Evolutionary conservation across 2,113 vertebrate genomes (phyloP).

Genomic region (Sporophila hypoxantha): DNA sequence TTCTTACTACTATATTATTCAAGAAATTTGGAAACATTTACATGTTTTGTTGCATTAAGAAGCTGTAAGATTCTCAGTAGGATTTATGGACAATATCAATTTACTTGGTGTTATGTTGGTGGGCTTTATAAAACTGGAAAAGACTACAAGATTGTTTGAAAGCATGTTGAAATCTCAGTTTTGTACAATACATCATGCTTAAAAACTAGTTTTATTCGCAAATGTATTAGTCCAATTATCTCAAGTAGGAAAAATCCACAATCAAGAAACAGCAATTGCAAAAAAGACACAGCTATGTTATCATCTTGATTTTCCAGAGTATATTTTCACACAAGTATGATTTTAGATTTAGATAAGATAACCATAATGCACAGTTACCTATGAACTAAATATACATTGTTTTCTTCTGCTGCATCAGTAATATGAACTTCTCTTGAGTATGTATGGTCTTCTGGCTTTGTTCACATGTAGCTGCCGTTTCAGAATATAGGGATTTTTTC

Average conservation of each 20-base stretch:
- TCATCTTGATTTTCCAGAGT: slow-evolving; percentile 45
- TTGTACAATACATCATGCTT: slow-evolving; percentile 68
- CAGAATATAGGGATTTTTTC: slow-evolving; percentile 94
- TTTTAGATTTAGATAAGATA: slow-evolving; percentile 63
- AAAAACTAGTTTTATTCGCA: slow-evolving; percentile 75
- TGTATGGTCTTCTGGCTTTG: slow-evolving; percentile 93
- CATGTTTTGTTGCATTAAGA: neutral
- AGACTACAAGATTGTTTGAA: neutral
- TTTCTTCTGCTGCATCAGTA: slow-evolving; percentile 76
- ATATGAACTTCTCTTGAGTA: slow-evolving; percentile 84
- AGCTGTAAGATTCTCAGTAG: neutral
- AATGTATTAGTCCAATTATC: slow-evolving; percentile 74
- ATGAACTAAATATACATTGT: slow-evolving; percentile 67
- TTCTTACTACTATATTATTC: neutral
- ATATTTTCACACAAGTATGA: slow-evolving; percentile 63
- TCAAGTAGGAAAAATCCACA: slow-evolving; percentile 73
- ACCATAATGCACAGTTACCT: slow-evolving; percentile 68
- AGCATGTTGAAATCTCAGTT: slow-evolving; percentile 29
- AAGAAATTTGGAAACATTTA: neutral
- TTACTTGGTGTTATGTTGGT: neutral
- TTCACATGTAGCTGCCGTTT: slow-evolving; percentile 84
- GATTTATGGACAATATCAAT: neutral
- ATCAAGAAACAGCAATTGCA: slow-evolving; percentile 58
- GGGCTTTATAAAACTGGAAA: slow-evolving; percentile 8
- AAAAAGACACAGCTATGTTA: slow-evolving; percentile 65